Evolutionary conservation across 1,140 invertebrate genomes (phyloP).

Genomic region (Zophobas morio): DNA sequence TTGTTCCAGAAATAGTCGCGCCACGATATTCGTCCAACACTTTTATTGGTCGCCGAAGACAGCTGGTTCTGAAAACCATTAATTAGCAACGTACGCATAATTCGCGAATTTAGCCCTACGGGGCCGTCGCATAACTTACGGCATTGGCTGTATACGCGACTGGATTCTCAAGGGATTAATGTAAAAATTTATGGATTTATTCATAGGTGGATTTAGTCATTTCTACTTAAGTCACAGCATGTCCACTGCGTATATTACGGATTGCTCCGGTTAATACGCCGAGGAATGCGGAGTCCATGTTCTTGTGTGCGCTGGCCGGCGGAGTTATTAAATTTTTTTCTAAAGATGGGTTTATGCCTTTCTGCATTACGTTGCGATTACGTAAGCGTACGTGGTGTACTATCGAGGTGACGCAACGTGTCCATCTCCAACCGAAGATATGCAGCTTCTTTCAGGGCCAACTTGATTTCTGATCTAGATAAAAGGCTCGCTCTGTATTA

Average conservation of each 20-base stretch:
- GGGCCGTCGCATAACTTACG: constrained; percentile 3
- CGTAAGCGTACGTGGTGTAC: constrained; percentile 11
- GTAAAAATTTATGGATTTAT: constrained; percentile 11
- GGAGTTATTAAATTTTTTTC: constrained; percentile 1
- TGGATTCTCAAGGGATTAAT: constrained; percentile 17
- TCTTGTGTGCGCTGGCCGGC: neutral
- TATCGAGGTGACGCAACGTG: neutral
- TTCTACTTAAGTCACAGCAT: neutral
- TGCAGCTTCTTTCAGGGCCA: constrained; percentile 11
- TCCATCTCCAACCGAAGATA: constrained; percentile 7
- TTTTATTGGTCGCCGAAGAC: neutral
- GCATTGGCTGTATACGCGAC: neutral
- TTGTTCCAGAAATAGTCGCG: too few relatives aligned
- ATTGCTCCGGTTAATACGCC: constrained; percentile 55
- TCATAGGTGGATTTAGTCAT: neutral
- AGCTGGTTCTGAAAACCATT: neutral
- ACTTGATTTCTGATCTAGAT: constrained; percentile 33
- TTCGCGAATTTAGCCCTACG: constrained; percentile 12
- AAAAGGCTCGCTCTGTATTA: constrained; percentile 4
- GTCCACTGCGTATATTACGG: constrained; percentile 28
- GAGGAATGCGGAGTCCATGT: constrained; percentile 45
- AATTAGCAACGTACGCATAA: constrained; percentile 5
- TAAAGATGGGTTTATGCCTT: constrained; percentile 8
- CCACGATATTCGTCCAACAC: too few relatives aligned
- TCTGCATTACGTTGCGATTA: constrained; percentile 13